Percentiles rank a stretch among this genome's conserved stretches.
Evolutionary conservation across 2,113 vertebrate species (phyloP).

Genomic region (Oplegnathus fasciatus): DNA sequence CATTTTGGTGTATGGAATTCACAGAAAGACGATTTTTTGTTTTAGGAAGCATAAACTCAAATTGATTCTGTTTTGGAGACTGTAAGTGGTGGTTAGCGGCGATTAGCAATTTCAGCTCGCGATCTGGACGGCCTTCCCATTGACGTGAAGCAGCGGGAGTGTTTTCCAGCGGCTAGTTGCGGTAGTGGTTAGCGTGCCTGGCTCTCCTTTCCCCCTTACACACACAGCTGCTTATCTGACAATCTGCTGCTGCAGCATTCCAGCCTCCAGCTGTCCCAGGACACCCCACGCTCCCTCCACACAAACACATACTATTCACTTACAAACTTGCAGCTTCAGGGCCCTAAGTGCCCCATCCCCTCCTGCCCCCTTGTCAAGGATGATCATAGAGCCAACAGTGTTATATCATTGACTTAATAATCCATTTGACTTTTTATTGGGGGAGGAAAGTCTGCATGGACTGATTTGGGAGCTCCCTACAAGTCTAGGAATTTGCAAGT

Average conservation of each 20-base stretch:
- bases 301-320: constrained; percentile 61
- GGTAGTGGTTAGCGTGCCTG: constrained; percentile 72
- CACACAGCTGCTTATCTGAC: constrained; percentile 79
- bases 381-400: constrained; percentile 37
- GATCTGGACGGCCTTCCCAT: constrained; percentile 44
- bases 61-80: constrained; percentile 42
- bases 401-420: constrained; percentile 63
- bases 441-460: constrained; percentile 30
- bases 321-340: constrained; percentile 48
- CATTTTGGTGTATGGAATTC: constrained; percentile 22
- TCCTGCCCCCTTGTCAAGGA: constrained; percentile 21
- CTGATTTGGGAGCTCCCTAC: constrained; percentile 31
- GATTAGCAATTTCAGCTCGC: constrained; percentile 57
- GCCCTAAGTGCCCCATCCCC: constrained; percentile 33
- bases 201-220: constrained; percentile 61
- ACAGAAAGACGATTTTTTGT: constrained; percentile 37
- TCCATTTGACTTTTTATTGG: constrained; percentile 48
- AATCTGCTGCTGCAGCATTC: constrained; percentile 79
- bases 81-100: constrained; percentile 32
- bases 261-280: constrained; percentile 74
- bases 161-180: constrained; percentile 67
- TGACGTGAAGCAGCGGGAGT: constrained; percentile 60
- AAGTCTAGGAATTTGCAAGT: constrained; percentile 46
- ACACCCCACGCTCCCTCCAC: constrained; percentile 70
- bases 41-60: constrained; percentile 46